Conservation (phyloP, 2,797 vertebrate species). For the Hafferia zeledoni region DNA sequence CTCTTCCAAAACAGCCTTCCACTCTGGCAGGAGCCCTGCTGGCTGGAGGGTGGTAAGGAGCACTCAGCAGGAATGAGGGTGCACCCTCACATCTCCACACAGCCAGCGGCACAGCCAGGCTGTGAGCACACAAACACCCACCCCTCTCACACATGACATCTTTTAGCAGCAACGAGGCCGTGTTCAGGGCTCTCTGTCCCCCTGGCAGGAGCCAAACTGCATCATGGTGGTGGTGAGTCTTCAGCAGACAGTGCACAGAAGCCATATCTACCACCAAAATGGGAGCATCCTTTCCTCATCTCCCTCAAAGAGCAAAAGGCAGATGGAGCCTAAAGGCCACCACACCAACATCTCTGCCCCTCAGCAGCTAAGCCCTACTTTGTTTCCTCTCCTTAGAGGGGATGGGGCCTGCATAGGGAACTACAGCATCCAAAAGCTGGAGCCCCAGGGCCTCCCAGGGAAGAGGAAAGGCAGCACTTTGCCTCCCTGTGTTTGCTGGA, state of each 20-base stretch:
- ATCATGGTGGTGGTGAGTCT: not conserved
- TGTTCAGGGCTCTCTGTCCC: not conserved
- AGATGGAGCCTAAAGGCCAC: accelerated
- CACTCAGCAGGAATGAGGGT: not conserved
- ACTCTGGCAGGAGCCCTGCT: accelerated
- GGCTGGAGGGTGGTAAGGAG: not conserved
- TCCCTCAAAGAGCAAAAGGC: not conserved
- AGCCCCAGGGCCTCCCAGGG: accelerated
- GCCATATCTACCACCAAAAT: accelerated
- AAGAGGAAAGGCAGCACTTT: not conserved
- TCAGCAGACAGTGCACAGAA: not conserved
- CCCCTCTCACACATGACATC: not conserved
- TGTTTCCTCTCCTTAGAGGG: no score
- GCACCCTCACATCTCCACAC: not conserved
- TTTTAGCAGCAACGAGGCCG: not conserved
- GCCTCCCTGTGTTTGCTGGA: not conserved
- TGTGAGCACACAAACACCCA: not conserved
- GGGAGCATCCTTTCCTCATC: not conserved
- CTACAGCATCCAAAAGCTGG: not conserved
- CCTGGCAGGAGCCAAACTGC: not conserved
- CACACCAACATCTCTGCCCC: accelerated
- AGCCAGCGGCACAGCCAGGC: not conserved
- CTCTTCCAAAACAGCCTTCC: not conserved
- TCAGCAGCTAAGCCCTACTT: not conserved
- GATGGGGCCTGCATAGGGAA: accelerated